Evolutionary conservation across 2,888 invertebrate species (phyloP).

Genomic region (Parapristionchus giblindavisi): DNA sequence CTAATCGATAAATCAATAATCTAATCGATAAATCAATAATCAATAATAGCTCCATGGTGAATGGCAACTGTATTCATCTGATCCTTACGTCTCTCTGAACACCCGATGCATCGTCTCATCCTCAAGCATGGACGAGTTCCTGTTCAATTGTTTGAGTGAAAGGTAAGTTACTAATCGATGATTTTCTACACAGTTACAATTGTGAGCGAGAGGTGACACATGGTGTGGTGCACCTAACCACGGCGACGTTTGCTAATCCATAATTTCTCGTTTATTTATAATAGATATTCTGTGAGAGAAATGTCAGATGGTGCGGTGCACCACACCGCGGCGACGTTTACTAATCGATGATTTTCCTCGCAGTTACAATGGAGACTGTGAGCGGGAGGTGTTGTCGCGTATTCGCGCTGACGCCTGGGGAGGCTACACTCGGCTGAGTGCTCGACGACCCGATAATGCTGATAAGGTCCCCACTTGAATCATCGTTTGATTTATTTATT

Average conservation of each 20-base stretch:
- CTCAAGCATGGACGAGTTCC: slow-evolving; percentile 28
- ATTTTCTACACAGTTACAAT: not conserved
- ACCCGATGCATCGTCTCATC: slow-evolving; percentile 47
- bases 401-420: slow-evolving; percentile 46
- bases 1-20: too few species aligned
- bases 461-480: too few species aligned
- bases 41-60: slow-evolving; percentile 48
- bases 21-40: too few species aligned
- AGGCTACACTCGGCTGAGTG: slow-evolving; percentile 39
- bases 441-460: too few species aligned
- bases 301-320: too few species aligned
- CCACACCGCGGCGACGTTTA: too few species aligned
- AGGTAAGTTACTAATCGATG: slow-evolving; percentile 13
- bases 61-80: slow-evolving; percentile 54
- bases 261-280: too few species aligned
- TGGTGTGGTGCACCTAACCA: too few species aligned
- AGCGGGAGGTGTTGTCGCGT: slow-evolving; percentile 44
- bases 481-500: not conserved
- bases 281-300: too few species aligned
- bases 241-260: too few species aligned
- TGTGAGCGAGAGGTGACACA: not conserved
- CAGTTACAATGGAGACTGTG: too few species aligned
- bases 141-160: slow-evolving; percentile 24
- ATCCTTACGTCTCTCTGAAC: slow-evolving; percentile 54
- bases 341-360: too few species aligned